A percentile compares a stretch with the other conserved stretches of the same genome.
These are phyloP conservation scores for Pantherophis vulpinus DNA, from an alignment of 2,797 vertebrate genomes.

Conservation along the genomic window DNA sequence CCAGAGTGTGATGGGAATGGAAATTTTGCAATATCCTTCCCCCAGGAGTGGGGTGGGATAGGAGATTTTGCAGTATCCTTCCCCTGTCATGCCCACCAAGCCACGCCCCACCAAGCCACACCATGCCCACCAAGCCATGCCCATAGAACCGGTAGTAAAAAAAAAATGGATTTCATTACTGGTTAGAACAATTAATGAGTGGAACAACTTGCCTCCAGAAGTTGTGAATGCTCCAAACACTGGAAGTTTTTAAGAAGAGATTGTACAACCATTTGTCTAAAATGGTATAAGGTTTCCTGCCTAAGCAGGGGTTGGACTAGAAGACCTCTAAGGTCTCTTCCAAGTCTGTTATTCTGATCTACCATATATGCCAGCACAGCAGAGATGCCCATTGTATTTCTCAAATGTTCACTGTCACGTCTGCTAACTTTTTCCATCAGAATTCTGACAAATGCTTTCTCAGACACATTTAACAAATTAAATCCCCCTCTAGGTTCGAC, in stretches of 20 bases:
- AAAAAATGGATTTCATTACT: too few relatives aligned
- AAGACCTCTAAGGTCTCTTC: not conserved
- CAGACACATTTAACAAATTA: not conserved
- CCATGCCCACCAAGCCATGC: too few relatives aligned
- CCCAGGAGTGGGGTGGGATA: too few relatives aligned
- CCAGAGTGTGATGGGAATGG: too few relatives aligned
- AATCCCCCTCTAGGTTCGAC: not conserved
- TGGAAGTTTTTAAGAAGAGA: not conserved
- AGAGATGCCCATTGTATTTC: not conserved
- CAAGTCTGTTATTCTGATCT: not conserved
- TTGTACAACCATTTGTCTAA: not conserved
- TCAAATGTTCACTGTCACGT: not conserved
- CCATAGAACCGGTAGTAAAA: too few relatives aligned
- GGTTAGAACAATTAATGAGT: not conserved
- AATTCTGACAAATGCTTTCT: not conserved
- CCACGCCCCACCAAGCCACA: too few relatives aligned
- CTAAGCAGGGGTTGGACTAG: not conserved
- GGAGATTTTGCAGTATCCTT: too few relatives aligned
- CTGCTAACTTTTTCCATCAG: not conserved
- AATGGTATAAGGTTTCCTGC: not conserved
- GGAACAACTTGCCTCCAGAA: not conserved
- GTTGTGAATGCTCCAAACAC: not conserved
- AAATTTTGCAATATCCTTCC: too few relatives aligned
- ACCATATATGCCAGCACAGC: not conserved
- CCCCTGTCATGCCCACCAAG: too few relatives aligned